A percentile compares a stretch with the other conserved stretches of the same genome.
phyloP scores from a whole-genome alignment of 2,113 vertebrate species.

The Aegithalos caudatus region DNA sequence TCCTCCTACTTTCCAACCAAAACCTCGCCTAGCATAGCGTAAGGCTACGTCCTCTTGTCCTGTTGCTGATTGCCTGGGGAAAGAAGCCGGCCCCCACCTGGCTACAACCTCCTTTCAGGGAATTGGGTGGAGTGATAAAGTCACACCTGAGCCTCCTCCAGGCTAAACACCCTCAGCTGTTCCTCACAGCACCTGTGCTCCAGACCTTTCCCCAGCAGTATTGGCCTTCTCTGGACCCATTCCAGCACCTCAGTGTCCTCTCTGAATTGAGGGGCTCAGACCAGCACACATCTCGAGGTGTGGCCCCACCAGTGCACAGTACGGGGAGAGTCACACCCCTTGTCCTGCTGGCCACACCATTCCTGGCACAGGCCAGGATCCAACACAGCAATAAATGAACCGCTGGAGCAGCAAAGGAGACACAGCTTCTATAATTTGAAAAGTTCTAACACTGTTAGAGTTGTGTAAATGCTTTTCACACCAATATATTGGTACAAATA shows the following conservation, averaged over 20 bases:
- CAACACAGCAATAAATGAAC: not conserved
- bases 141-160: not conserved
- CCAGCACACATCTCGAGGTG: too few species aligned
- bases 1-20: not conserved
- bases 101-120: not conserved
- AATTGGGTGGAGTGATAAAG: too few species aligned
- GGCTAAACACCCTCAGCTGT: not conserved
- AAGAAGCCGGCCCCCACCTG: fast-evolving
- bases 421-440: fast-evolving
- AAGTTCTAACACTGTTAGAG: not conserved
- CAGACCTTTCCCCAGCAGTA: not conserved
- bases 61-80: fast-evolving
- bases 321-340: not conserved
- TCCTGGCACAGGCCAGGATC: not conserved
- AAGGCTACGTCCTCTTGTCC: not conserved
- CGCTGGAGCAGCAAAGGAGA: not conserved
- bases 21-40: fast-evolving
- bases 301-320: not conserved
- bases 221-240: not conserved
- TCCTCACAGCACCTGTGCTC: not conserved
- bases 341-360: not conserved
- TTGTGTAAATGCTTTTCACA: not conserved
- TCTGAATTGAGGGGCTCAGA: not conserved
- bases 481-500: too few species aligned
- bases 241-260: not conserved